A percentile compares a stretch with the other conserved stretches of the same genome.
Evolutionary conservation across 2,797 vertebrate species (phyloP).

Genomic region (Valencia hispanica): DNA sequence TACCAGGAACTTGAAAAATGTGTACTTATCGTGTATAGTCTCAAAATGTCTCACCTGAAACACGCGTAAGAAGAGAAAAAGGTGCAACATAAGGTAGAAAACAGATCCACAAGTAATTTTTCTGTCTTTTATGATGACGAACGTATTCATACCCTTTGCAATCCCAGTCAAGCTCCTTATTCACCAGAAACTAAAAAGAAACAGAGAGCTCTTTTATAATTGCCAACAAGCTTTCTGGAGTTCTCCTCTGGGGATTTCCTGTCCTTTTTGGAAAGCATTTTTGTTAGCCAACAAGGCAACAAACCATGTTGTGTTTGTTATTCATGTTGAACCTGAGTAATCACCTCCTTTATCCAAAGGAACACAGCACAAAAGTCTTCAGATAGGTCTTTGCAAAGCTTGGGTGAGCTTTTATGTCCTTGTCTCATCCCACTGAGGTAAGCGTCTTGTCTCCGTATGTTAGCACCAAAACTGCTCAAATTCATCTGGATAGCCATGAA

Average conservation of each 20-base stretch:
- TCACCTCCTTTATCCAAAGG: neutral
- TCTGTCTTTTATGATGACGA: neutral
- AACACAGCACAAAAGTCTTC: neutral
- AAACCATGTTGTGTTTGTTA: neutral
- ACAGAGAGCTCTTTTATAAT: neutral
- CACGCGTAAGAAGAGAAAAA: neutral
- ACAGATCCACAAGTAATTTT: neutral
- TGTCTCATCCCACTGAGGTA: neutral
- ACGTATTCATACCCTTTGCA: neutral
- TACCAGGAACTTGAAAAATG: neutral
- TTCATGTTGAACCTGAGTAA: neutral
- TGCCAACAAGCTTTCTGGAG: neutral
- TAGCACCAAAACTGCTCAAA: neutral
- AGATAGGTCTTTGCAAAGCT: neutral
- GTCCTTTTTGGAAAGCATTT: neutral
- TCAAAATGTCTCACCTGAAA: neutral
- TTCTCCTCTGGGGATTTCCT: neutral
- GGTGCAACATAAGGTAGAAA: neutral
- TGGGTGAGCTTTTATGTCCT: neutral
- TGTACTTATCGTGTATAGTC: neutral
- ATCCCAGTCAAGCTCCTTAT: neutral
- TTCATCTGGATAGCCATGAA: neutral
- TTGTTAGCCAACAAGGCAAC: neutral
- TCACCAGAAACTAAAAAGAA: neutral
- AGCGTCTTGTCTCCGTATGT: neutral